Conservation (phyloP, 2,113 vertebrate genomes). For the Brachypodius melanocephalos region DNA sequence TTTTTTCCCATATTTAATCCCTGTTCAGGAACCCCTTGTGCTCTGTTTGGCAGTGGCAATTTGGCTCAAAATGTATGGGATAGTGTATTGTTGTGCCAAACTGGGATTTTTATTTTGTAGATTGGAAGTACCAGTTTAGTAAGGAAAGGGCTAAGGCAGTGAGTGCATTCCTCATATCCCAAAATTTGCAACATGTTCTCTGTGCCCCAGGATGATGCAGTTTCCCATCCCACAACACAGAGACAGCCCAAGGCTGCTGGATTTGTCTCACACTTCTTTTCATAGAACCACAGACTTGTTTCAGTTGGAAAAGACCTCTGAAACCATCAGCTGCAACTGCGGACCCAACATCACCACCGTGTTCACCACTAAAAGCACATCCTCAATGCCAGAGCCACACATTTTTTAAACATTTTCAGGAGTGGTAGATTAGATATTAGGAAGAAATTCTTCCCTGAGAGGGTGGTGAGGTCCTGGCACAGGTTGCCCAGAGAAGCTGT, state of each 20-base stretch:
- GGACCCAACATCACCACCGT: accelerated
- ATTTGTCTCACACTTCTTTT: background rate
- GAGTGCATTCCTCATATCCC: background rate
- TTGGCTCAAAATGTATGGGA: background rate
- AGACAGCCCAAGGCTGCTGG: background rate
- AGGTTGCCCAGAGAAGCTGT: background rate
- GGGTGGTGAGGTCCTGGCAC: background rate
- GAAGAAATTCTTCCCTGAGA: background rate
- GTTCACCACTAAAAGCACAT: background rate
- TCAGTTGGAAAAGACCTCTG: background rate
- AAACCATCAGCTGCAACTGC: background rate
- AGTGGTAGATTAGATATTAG: background rate
- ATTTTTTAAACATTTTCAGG: background rate
- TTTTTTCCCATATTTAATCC: background rate
- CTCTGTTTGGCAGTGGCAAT: background rate
- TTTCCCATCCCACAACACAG: background rate
- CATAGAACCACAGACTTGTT: accelerated
- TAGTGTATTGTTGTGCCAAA: accelerated
- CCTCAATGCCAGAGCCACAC: background rate
- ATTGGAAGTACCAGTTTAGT: background rate
- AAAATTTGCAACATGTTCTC: accelerated
- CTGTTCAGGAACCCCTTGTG: background rate
- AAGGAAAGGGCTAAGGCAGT: background rate
- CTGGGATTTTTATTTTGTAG: background rate
- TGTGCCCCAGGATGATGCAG: background rate